Percentiles rank a stretch among this genome's conserved stretches.
phyloP scores from a whole-genome alignment of 2,888 invertebrate species.

The Cephus nigrinus region DNA sequence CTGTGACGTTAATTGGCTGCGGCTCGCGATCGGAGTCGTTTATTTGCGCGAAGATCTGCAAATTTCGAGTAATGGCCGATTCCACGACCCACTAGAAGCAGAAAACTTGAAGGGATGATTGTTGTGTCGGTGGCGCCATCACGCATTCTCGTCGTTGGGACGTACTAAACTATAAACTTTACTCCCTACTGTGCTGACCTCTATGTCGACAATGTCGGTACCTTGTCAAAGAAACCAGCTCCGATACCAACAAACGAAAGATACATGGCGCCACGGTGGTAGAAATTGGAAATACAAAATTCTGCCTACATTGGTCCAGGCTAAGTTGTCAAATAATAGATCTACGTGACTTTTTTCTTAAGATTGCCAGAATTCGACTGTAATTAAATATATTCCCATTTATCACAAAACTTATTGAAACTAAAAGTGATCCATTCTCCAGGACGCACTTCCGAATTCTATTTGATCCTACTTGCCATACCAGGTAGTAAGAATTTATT shows the following conservation, averaged over 20 bases:
- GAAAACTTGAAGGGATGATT: conserved; percentile 43
- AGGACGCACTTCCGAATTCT: not conserved
- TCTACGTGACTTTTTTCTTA: not conserved
- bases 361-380: not conserved
- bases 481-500: not conserved
- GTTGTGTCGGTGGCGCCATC: conserved; percentile 45
- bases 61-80: conserved; percentile 50
- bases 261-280: not conserved
- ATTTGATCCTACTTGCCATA: not conserved
- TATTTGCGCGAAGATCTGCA: conserved; percentile 25
- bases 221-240: not conserved
- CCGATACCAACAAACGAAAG: not conserved
- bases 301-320: no score
- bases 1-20: conserved; percentile 16
- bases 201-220: conserved; percentile 6
- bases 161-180: not conserved
- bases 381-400: not conserved
- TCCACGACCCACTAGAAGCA: conserved; percentile 47
- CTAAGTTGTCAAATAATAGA: not conserved
- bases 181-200: conserved; percentile 24
- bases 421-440: not conserved
- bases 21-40: conserved; percentile 18
- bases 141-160: conserved; percentile 21
- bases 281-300: not conserved
- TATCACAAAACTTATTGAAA: not conserved